These are phyloP conservation scores for Aphis craccivora DNA, from an alignment of 1,140 invertebrate species.

Conservation along the genomic window DNA sequence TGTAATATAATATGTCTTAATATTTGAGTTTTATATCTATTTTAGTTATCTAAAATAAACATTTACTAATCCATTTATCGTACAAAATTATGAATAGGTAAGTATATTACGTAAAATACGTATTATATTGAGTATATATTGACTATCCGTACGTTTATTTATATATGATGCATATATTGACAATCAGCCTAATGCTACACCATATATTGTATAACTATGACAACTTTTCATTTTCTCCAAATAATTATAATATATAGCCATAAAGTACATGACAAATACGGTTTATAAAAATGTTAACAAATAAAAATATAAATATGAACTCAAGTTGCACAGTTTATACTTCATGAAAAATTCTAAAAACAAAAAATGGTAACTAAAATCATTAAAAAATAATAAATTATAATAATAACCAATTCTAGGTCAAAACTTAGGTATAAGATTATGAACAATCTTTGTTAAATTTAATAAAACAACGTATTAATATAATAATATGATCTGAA, in stretches of 20 bases:
- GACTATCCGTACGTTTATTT: background rate
- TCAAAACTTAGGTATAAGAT: background rate
- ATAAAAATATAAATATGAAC: background rate
- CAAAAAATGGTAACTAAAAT: too few species aligned
- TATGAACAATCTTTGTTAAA: background rate
- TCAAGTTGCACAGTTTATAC: background rate
- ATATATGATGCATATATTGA: background rate
- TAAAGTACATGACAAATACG: background rate
- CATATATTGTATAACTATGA: background rate
- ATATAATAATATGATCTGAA: background rate
- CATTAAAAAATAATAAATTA: background rate
- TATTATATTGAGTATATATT: background rate
- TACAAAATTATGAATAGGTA: background rate
- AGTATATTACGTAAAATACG: background rate
- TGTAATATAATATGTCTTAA: background rate
- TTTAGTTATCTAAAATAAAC: background rate
- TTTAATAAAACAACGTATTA: background rate
- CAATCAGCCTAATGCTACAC: background rate
- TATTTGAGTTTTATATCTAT: background rate
- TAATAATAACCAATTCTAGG: background rate
- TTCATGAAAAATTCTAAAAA: too few species aligned
- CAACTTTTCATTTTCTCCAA: background rate
- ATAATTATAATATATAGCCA: background rate
- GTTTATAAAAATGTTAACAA: background rate
- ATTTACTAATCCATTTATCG: background rate